Percentiles rank a stretch among this genome's conserved stretches.
Evolutionary conservation across 2,113 vertebrate genomes (phyloP).

Genomic region (Candoia aspera): DNA sequence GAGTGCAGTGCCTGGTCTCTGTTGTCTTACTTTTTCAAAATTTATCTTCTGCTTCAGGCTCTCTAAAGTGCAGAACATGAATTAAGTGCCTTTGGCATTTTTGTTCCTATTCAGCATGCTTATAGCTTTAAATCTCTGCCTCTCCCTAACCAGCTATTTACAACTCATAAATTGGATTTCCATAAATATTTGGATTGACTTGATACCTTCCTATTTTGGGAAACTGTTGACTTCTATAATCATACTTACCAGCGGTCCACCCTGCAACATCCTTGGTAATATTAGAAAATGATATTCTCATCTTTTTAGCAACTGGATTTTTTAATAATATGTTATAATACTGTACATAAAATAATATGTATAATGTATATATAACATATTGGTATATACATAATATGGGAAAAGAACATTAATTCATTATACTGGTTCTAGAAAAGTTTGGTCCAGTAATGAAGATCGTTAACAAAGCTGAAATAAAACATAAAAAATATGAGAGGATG

Average conservation of each 20-base stretch:
- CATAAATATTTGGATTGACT: neutral
- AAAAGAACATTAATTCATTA: neutral
- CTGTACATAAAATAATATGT: neutral
- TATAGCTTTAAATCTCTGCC: neutral
- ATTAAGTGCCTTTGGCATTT: neutral
- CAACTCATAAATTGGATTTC: neutral
- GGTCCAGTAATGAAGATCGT: neutral
- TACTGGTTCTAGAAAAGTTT: neutral
- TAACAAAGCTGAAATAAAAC: neutral
- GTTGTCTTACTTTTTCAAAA: neutral
- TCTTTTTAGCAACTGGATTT: neutral
- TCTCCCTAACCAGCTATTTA: neutral
- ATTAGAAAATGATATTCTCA: neutral
- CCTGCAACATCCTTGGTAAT: neutral
- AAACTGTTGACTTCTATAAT: neutral
- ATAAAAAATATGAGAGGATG: neutral
- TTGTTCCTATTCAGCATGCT: neutral
- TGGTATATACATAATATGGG: neutral
- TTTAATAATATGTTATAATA: neutral
- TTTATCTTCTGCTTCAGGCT: neutral
- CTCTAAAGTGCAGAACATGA: neutral
- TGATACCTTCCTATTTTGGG: neutral
- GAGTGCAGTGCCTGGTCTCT: neutral
- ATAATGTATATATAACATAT: neutral
- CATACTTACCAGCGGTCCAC: neutral